Evolutionary conservation across 2,113 vertebrate species (phyloP).

Genomic region (Nematolebias whitei): DNA sequence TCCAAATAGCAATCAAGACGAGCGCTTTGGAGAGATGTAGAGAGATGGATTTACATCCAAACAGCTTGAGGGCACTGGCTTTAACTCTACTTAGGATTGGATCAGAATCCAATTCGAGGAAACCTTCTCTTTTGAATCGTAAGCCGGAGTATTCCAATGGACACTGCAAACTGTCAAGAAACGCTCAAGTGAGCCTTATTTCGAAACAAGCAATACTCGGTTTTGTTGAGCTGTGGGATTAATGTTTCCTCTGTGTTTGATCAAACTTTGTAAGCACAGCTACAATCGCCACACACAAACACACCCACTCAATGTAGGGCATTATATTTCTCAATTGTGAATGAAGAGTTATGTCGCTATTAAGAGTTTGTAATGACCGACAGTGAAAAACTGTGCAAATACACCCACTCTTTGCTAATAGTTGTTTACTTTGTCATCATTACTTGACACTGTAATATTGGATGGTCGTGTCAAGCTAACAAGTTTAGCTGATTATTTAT

Average conservation of each 20-base stretch:
- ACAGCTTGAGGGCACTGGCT: constrained; percentile 71
- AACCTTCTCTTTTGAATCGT: constrained; percentile 61
- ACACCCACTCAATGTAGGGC: not conserved
- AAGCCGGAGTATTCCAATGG: constrained; percentile 55
- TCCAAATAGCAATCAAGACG: constrained; percentile 72
- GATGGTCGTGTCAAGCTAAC: constrained; percentile 52
- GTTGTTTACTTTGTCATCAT: constrained; percentile 47
- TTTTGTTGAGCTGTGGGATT: constrained; percentile 44
- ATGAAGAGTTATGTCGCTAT: constrained; percentile 32
- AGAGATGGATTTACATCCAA: constrained; percentile 73
- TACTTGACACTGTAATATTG: constrained; percentile 49
- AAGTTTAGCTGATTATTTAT: constrained; percentile 55
- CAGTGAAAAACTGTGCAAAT: constrained; percentile 20
- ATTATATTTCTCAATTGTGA: constrained; percentile 15
- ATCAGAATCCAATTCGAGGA: constrained; percentile 68
- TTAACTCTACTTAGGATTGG: constrained; percentile 70
- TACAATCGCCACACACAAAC: constrained; percentile 7
- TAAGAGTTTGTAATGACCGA: constrained; percentile 1
- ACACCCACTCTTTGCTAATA: constrained; percentile 22
- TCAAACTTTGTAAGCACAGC: constrained; percentile 2
- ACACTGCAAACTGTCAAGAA: constrained; percentile 52
- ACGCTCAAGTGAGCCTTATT: constrained; percentile 46
- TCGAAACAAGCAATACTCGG: constrained; percentile 40
- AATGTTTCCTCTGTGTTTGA: constrained; percentile 43
- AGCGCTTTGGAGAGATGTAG: constrained; percentile 72